Percentiles rank a stretch among this genome's conserved stretches.
Conservation (phyloP, 53 echinoderm and acorn worm genomes). For the Echinometra lucunter region DNA sequence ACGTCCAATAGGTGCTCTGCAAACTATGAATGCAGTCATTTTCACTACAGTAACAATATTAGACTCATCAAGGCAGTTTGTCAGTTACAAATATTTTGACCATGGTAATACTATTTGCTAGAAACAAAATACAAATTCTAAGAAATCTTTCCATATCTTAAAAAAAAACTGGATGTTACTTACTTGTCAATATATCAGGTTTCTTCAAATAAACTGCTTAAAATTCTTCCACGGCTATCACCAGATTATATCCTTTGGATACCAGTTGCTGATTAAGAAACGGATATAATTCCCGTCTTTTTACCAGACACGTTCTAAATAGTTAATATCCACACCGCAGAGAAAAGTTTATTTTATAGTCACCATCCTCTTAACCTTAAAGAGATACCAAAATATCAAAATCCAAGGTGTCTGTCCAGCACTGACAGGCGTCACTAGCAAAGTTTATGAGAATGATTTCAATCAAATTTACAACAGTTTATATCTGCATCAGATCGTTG, state of each 20-base stretch:
- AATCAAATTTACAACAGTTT: neutral
- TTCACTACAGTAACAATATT: no score
- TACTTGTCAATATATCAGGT: neutral
- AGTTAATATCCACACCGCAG: neutral
- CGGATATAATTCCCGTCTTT: neutral
- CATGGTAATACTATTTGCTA: no score
- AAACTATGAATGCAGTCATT: no score
- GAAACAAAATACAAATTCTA: no score
- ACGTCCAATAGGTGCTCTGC: no score
- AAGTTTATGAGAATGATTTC: conserved; percentile 28
- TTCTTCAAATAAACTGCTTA: neutral
- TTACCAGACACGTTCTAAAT: neutral
- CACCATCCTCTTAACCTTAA: neutral
- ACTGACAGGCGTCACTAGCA: neutral
- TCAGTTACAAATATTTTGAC: no score
- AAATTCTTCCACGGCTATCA: neutral
- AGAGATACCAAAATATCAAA: neutral
- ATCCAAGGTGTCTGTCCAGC: neutral
- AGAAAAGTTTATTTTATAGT: neutral
- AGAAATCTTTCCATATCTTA: no score
- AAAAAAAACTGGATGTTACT: neutral
- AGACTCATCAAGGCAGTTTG: no score
- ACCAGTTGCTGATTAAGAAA: neutral
- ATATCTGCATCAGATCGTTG: neutral
- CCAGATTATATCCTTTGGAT: conserved; percentile 21